phyloP scores from a whole-genome alignment of 2,113 vertebrate genomes.

The Gasterosteus nipponicus region DNA sequence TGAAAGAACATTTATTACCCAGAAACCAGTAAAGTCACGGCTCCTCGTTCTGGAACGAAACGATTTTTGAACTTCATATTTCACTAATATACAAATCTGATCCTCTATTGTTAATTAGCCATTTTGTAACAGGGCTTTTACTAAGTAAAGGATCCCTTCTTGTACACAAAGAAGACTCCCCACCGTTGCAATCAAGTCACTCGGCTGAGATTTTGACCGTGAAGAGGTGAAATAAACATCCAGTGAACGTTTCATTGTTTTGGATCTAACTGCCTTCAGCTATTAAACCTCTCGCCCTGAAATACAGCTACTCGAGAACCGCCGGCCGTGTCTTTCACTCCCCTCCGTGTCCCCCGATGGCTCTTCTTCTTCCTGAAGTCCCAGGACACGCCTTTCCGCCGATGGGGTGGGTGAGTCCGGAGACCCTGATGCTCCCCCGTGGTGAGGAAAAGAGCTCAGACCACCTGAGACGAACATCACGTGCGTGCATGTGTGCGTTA shows the following conservation, averaged over 20 bases:
- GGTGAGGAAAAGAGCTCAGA: constrained; percentile 6
- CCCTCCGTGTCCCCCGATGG: constrained; percentile 15
- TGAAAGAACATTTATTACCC: constrained; percentile 1
- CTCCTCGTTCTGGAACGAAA: not conserved
- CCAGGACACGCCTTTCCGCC: constrained; percentile 3
- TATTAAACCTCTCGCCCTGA: constrained; percentile 5
- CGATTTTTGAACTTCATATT: not conserved
- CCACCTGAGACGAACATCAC: too few species aligned
- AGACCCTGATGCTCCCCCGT: constrained; percentile 15
- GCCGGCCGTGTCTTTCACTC: too few species aligned
- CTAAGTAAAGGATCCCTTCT: not conserved
- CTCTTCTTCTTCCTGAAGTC: constrained; percentile 11
- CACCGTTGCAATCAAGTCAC: constrained; percentile 12
- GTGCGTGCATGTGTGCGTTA: too few species aligned
- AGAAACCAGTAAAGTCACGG: constrained; percentile 42
- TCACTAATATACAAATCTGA: not conserved
- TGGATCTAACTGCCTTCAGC: constrained; percentile 1
- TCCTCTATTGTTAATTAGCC: not conserved
- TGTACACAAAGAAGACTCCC: constrained; percentile 5
- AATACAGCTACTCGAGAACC: constrained; percentile 18
- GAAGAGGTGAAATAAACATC: constrained; percentile 30
- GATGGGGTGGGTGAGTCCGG: not conserved
- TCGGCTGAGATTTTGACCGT: constrained; percentile 31
- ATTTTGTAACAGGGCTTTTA: not conserved
- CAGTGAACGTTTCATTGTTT: constrained; percentile 5